Conservation (phyloP, 2,888 invertebrate species). For the Acrobasis repandana region DNA sequence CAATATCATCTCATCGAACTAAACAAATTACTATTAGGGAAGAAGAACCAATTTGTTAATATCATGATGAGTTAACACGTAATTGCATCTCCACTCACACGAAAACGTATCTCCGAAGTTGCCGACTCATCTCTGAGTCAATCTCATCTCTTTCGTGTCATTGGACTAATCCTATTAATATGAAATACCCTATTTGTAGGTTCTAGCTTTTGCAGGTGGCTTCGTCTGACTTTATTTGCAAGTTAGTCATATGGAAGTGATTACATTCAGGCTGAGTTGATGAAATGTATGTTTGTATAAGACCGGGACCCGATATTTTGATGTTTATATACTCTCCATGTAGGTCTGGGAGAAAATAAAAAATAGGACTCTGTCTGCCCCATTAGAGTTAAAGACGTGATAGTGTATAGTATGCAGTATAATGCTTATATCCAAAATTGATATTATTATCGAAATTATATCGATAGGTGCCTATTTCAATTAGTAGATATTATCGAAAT, state of each 20-base stretch:
- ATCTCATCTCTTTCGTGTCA: constrained; percentile 10
- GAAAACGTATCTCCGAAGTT: constrained; percentile 4
- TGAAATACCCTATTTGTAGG: no score
- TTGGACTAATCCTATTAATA: not conserved
- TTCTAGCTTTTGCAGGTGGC: not conserved
- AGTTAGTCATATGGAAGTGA: not conserved
- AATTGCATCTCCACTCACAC: constrained; percentile 14
- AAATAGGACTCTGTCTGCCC: no score
- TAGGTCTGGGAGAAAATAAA: no score
- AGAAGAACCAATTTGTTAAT: not conserved
- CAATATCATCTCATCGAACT: not conserved
- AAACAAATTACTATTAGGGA: not conserved
- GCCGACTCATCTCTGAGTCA: constrained; percentile 13
- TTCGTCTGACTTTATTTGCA: not conserved
- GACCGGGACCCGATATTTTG: no score
- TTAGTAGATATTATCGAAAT: no score
- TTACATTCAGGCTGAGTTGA: not conserved
- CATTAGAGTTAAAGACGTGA: no score
- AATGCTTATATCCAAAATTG: not conserved
- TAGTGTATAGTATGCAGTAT: no score
- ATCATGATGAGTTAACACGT: constrained; percentile 5
- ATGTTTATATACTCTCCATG: no score
- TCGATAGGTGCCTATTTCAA: no score
- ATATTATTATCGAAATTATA: not conserved
- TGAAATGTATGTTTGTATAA: no score